These are phyloP conservation scores for Chelonoidis abingdonii DNA, from an alignment of 2,113 vertebrate species.

Conservation along the genomic window DNA sequence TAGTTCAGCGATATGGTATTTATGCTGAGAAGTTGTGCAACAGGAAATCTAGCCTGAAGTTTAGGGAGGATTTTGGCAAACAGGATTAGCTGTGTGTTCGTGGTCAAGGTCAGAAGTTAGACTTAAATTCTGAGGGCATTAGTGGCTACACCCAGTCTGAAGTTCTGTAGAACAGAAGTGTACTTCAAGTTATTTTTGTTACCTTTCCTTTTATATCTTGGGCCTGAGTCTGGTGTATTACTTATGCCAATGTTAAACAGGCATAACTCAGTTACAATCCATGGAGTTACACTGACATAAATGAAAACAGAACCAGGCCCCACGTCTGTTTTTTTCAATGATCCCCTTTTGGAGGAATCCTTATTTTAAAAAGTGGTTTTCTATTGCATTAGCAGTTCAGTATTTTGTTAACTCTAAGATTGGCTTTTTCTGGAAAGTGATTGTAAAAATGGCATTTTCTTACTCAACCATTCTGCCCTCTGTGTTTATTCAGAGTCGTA, in stretches of 20 bases:
- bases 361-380: not conserved
- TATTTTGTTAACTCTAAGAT: not conserved
- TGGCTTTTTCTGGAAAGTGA: not conserved
- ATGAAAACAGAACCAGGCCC: not conserved
- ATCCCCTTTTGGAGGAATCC: not conserved
- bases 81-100: not conserved
- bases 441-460: not conserved
- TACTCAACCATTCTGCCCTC: not conserved
- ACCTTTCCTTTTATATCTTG: fast-evolving
- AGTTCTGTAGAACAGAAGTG: not conserved
- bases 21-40: constrained; percentile 48
- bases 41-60: constrained; percentile 39
- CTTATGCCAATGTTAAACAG: fast-evolving
- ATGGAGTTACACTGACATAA: fast-evolving
- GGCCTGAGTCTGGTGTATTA: not conserved
- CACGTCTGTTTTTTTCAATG: not conserved
- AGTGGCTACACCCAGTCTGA: not conserved
- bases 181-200: not conserved
- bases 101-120: constrained; percentile 42
- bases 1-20: not conserved
- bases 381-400: not conserved
- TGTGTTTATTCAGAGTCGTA: not conserved
- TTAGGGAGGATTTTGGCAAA: constrained; percentile 50
- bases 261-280: not conserved
- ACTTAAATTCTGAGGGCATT: constrained; percentile 1